Conservation (phyloP, 2,113 vertebrate genomes). For the Smithornis capensis region DNA sequence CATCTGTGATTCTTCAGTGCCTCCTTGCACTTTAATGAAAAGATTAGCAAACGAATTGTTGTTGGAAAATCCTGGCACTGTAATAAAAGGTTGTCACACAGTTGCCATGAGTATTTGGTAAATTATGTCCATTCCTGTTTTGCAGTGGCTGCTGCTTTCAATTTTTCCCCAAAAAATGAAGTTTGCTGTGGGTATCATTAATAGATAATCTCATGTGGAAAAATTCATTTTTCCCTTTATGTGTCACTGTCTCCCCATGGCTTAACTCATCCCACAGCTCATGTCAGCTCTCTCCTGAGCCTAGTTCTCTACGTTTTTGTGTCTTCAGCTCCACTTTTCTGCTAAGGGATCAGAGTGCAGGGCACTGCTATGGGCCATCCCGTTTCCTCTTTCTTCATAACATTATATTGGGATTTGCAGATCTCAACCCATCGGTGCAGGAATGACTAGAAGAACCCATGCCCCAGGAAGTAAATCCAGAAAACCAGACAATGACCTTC, state of each 20-base stretch:
- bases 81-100: neutral
- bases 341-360: neutral
- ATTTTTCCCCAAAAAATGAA: neutral
- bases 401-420: neutral
- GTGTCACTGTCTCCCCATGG: neutral
- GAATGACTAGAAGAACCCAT: neutral
- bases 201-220: neutral
- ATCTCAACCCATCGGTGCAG: neutral
- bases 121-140: neutral
- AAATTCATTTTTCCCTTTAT: neutral
- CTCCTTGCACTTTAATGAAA: neutral
- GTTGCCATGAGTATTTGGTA: neutral
- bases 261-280: neutral
- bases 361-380: neutral
- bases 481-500: neutral
- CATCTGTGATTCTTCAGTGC: accelerated
- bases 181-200: neutral
- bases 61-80: neutral
- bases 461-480: neutral
- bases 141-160: neutral
- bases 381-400: neutral
- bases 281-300: neutral
- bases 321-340: neutral
- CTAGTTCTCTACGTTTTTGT: neutral
- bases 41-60: neutral